Conservation (phyloP, 2,888 invertebrate species). For the Temnothorax ravouxi region DNA sequence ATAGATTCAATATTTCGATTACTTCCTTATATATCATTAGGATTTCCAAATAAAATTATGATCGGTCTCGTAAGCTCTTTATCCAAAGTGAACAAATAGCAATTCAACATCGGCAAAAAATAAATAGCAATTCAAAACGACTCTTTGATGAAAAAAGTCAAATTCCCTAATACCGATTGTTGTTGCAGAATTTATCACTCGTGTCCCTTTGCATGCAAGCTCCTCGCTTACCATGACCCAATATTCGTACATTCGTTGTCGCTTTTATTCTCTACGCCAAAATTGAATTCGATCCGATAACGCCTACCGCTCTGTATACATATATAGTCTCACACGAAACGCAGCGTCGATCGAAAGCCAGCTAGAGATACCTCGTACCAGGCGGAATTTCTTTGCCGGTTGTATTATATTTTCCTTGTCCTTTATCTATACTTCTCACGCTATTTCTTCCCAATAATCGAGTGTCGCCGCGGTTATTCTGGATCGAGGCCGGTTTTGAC, state of each 20-base stretch:
- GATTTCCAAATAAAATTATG: neutral
- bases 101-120: neutral
- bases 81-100: neutral
- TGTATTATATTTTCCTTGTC: constrained; percentile 22
- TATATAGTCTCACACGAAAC: constrained; percentile 57
- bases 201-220: constrained; percentile 24
- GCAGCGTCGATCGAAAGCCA: constrained; percentile 65
- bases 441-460: constrained; percentile 78
- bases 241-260: constrained; percentile 46
- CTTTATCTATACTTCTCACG: constrained; percentile 76
- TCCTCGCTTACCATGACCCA: constrained; percentile 41
- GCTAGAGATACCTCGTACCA: constrained; percentile 53
- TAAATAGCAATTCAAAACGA: neutral
- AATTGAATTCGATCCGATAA: constrained; percentile 56
- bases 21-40: neutral
- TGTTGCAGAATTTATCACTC: constrained; percentile 13
- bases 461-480: constrained; percentile 76
- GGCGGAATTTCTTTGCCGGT: constrained; percentile 44
- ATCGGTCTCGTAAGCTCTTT: neutral
- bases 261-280: constrained; percentile 49
- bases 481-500: constrained; percentile 69
- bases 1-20: neutral
- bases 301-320: constrained; percentile 37
- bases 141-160: neutral
- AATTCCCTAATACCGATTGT: neutral